A percentile compares a stretch with the other conserved stretches of the same genome.
These are phyloP conservation scores for Eubasilissa regina DNA, from an alignment of 1,140 invertebrate genomes.

Conservation along the genomic window DNA sequence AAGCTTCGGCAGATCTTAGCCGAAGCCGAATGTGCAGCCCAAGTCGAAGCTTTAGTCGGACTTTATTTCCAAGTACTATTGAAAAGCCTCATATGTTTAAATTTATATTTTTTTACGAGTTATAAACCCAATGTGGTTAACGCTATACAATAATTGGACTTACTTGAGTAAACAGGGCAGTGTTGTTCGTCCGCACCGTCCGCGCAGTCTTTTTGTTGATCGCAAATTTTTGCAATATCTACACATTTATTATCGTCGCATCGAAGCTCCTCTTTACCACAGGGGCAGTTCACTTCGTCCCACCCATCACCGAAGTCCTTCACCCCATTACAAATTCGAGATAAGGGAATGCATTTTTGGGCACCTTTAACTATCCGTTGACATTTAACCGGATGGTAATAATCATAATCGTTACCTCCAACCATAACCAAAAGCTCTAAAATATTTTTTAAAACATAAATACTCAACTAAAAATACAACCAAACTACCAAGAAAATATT, in stretches of 20 bases:
- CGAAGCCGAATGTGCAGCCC: no score
- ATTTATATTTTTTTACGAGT: no score
- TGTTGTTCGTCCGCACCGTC: slow-evolving; percentile 79
- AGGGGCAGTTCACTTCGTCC: not conserved
- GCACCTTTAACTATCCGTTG: not conserved
- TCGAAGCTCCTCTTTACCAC: slow-evolving; percentile 66
- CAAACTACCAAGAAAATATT: not conserved
- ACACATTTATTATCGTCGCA: slow-evolving; percentile 76
- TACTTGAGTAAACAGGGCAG: slow-evolving; percentile 71
- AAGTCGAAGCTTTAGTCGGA: no score
- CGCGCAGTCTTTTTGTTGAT: slow-evolving; percentile 75
- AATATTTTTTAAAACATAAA: not conserved
- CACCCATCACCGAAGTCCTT: not conserved
- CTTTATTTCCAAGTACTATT: no score
- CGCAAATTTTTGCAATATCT: slow-evolving; percentile 69
- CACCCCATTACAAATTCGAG: not conserved
- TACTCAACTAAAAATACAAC: not conserved
- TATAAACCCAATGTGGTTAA: no score
- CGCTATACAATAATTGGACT: no score
- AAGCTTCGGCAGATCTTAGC: no score
- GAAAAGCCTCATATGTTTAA: no score
- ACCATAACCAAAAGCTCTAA: slow-evolving; percentile 36
- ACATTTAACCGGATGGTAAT: not conserved
- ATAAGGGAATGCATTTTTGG: not conserved
- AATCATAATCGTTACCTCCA: not conserved